Evolutionary conservation across 2,113 vertebrate genomes (phyloP).

Genomic region (Tricholaema leucomelas): DNA sequence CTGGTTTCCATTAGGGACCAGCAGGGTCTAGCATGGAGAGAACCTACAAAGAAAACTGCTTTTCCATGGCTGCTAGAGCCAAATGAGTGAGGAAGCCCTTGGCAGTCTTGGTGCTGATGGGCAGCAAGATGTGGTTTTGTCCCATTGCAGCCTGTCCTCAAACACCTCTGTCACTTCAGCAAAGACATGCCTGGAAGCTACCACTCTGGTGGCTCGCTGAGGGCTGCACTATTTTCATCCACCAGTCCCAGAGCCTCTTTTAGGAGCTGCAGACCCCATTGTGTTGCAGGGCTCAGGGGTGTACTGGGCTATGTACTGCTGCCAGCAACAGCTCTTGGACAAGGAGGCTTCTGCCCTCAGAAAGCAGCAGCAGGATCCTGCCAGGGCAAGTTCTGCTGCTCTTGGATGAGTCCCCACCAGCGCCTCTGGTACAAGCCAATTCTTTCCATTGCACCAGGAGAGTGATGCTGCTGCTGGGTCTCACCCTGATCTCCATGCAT

Average conservation of each 20-base stretch:
- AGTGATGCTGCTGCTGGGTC: background rate
- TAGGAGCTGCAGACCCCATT: background rate
- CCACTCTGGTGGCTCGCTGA: background rate
- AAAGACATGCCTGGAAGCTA: background rate
- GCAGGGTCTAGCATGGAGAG: accelerated
- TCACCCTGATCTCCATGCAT: accelerated
- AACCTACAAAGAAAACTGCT: background rate
- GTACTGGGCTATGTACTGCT: background rate
- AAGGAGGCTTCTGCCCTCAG: background rate
- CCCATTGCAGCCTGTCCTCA: background rate
- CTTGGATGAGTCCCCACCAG: background rate
- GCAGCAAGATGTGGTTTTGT: accelerated
- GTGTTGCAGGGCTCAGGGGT: no score
- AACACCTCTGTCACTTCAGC: background rate
- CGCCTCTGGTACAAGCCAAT: background rate
- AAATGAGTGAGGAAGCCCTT: accelerated
- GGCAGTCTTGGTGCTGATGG: background rate
- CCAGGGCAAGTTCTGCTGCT: background rate
- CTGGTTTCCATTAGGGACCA: background rate
- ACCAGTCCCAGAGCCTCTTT: accelerated
- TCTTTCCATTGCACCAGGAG: background rate
- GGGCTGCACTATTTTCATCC: no score
- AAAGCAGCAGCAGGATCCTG: background rate
- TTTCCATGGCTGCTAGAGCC: background rate
- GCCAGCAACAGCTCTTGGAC: accelerated